These are phyloP conservation scores for Eidolon helvum DNA, from an alignment of 2,113 vertebrate species.

Conservation along the genomic window DNA sequence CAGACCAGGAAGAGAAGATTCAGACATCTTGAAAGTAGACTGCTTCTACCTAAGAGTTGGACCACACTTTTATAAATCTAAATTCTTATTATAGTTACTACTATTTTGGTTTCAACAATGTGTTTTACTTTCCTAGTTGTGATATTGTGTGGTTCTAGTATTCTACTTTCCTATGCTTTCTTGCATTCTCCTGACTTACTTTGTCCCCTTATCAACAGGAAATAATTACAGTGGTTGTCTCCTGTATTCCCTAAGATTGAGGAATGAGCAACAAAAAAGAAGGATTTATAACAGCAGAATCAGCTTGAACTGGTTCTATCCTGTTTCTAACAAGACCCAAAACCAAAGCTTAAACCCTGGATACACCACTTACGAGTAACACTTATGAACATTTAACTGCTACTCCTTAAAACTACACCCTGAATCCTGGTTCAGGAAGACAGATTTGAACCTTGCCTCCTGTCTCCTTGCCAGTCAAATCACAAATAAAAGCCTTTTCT, in stretches of 20 bases:
- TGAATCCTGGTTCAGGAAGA: no score
- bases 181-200: neutral
- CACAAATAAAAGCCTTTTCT: no score
- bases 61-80: neutral
- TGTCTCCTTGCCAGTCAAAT: no score
- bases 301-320: no score
- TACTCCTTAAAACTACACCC: no score
- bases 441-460: no score
- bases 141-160: neutral
- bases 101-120: neutral
- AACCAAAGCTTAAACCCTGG: no score
- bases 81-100: neutral
- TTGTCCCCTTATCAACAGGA: neutral
- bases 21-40: neutral
- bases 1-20: neutral
- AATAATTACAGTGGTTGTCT: neutral
- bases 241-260: neutral
- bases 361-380: no score
- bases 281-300: neutral
- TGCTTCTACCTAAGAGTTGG: neutral
- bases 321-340: no score
- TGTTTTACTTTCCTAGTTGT: neutral
- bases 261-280: neutral
- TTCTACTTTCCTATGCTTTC: neutral
- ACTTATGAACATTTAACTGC: no score